Evolutionary conservation across 2,797 vertebrate genomes (phyloP), one percentile per base, ranked within the genome.

Genomic region (Cyclopterus lumpus): DNA sequence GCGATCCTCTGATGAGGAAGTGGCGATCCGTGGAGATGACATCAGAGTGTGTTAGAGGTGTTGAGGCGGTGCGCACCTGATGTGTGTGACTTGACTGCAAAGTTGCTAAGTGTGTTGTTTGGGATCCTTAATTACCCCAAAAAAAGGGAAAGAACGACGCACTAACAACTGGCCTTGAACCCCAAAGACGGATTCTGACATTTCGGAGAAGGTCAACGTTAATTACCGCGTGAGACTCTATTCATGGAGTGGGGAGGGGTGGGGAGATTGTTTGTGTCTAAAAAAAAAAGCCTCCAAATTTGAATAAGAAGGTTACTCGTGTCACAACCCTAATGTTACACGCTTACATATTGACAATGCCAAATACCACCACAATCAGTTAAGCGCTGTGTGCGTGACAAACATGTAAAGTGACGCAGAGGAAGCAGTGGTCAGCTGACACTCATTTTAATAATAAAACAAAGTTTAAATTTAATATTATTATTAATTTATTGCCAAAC

Each of bases 171-270:
- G 82, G 72, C 65, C 53, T 15, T 24, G 54, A 78, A 64, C 69
- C 69, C 86, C 18, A 24, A 86, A 86, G 81, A 88, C 86, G 75
- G 64, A 82, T 86, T 84, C 71, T 90, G 88, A 86, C 91, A 90
- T 92, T 92, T 91, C n/a, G 55, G 69, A 85, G 86, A 90, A 93
- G 91, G 90, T 92, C 81, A 86, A 54, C 57, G 71, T 77, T 91
- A 88, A 93, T 90, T 85, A 91, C 67, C 5, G 49, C 24, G 67
- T 40, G 32, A 71, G 53, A 65, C 48, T 68, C 55, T 73, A 32
- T 77, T 79, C 84, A 75, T n/a, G 49, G 49, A 5, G n/a, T n/a
- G n/a, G 22, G 49, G 11, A 22, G 11, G 2, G 49, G 55, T 1
- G 70, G 58, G 38, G 70, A 79, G 60, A 73, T 69, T 81, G 67